Conservation (phyloP, 2,113 vertebrate species). For the Oncorhynchus nerka region DNA sequence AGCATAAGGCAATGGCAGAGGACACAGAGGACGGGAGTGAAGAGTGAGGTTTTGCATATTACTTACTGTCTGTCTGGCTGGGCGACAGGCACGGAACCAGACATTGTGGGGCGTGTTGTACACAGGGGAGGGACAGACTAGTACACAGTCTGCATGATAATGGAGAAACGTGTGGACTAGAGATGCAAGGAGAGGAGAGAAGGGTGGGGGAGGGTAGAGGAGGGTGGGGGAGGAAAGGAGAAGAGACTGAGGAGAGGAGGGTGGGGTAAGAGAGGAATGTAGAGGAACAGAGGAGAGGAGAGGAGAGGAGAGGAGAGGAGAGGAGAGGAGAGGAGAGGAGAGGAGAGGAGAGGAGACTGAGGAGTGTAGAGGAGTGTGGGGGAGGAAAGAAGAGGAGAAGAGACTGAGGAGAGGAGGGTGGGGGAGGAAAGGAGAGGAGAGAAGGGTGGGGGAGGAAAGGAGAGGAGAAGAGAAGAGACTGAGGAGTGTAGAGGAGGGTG, state of each 20-base stretch:
- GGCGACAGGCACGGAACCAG: not conserved
- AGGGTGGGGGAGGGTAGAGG: no score
- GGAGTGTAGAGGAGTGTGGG: no score
- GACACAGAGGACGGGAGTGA: constrained; percentile 15
- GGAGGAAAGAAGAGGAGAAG: no score
- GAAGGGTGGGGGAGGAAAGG: no score
- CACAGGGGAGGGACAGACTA: not conserved
- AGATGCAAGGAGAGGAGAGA: not conserved
- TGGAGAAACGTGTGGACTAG: not conserved
- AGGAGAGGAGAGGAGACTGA: not conserved
- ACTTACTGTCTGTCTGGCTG: not conserved
- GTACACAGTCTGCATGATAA: constrained; percentile 5
- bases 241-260: no score
- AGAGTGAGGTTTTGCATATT: not conserved
- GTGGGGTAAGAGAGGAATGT: no score
- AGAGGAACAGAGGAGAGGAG: no score
- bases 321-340: not conserved
- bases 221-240: no score
- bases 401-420: no score
- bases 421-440: no score
- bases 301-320: not conserved
- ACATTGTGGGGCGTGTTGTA: not conserved
- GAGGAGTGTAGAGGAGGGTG: no score
- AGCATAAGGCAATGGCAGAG: constrained; percentile 35
- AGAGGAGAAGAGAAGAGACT: no score